These are phyloP conservation scores for Gambelia wislizenii DNA, from an alignment of 2,797 vertebrate genomes.

Conservation along the genomic window DNA sequence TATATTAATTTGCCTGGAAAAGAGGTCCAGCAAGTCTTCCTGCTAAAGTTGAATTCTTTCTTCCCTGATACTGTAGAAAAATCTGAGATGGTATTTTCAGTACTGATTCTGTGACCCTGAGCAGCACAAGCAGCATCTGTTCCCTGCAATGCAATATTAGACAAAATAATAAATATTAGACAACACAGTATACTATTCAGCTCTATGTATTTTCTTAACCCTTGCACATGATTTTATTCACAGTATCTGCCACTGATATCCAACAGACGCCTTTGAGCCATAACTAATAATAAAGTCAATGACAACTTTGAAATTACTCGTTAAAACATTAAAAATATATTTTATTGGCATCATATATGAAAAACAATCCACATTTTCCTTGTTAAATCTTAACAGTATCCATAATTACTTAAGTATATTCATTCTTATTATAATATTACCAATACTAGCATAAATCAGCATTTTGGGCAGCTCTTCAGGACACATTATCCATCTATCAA, in stretches of 20 bases:
- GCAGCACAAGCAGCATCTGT: slow-evolving; percentile 94
- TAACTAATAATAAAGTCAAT: background rate
- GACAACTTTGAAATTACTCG: background rate
- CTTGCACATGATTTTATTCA: background rate
- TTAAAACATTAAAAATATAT: background rate
- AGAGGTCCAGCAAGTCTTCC: slow-evolving; percentile 95
- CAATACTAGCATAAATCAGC: too few species aligned
- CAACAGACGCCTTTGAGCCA: background rate
- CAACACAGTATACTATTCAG: slow-evolving; percentile 38
- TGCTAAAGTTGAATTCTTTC: slow-evolving; percentile 92
- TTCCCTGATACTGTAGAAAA: slow-evolving; percentile 90
- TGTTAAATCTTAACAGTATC: too few species aligned
- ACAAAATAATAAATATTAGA: slow-evolving; percentile 44
- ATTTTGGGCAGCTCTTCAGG: too few species aligned
- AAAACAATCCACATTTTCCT: background rate
- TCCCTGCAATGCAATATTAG: slow-evolving; percentile 86
- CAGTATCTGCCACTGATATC: background rate
- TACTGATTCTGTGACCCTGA: slow-evolving; percentile 97
- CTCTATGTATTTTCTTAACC: slow-evolving; percentile 1
- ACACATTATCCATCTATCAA: too few species aligned
- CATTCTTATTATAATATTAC: too few species aligned
- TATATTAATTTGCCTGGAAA: slow-evolving; percentile 90
- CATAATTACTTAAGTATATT: too few species aligned
- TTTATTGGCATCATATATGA: background rate
- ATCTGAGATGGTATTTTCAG: slow-evolving; percentile 95